Conservation (phyloP, 2,797 vertebrate genomes). For the Knipowitschia caucasica region DNA sequence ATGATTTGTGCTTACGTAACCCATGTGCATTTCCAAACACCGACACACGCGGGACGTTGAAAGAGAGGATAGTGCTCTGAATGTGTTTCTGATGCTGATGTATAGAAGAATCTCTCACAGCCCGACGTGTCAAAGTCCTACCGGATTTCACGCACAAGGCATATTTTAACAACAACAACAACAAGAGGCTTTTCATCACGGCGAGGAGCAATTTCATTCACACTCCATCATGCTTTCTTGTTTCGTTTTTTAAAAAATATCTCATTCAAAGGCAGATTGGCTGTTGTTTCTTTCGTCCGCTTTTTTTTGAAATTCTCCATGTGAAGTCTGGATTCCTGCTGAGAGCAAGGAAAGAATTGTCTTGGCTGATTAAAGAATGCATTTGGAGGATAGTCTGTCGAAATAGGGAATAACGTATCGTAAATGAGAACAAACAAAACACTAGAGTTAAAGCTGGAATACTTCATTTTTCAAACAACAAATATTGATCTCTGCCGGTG, state of each 20-base stretch:
- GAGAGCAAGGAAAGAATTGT: slow-evolving; percentile 28
- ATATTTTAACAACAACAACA: slow-evolving; percentile 17
- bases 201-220: slow-evolving; percentile 17
- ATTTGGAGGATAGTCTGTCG: too few species aligned
- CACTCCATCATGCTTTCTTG: slow-evolving; percentile 12
- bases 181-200: slow-evolving; percentile 24
- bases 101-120: slow-evolving; percentile 10
- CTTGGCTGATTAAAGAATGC: not conserved
- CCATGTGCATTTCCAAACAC: slow-evolving; percentile 2
- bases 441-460: too few species aligned
- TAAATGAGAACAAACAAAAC: not conserved
- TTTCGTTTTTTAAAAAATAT: slow-evolving; percentile 6
- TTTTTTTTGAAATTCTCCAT: slow-evolving; percentile 20
- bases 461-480: too few species aligned
- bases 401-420: too few species aligned
- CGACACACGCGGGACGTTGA: slow-evolving; percentile 15
- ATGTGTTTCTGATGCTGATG: slow-evolving; percentile 30
- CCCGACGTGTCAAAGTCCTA: slow-evolving; percentile 33
- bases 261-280: slow-evolving; percentile 22
- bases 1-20: slow-evolving; percentile 39
- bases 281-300: slow-evolving; percentile 18
- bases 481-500: too few species aligned
- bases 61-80: slow-evolving; percentile 11
- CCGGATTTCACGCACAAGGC: slow-evolving; percentile 11
- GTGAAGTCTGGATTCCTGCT: slow-evolving; percentile 27